Percentiles rank a stretch among this genome's conserved stretches.
Evolutionary conservation across 2,797 vertebrate species (phyloP).

Genomic region (Catamblyrhynchus diadema): DNA sequence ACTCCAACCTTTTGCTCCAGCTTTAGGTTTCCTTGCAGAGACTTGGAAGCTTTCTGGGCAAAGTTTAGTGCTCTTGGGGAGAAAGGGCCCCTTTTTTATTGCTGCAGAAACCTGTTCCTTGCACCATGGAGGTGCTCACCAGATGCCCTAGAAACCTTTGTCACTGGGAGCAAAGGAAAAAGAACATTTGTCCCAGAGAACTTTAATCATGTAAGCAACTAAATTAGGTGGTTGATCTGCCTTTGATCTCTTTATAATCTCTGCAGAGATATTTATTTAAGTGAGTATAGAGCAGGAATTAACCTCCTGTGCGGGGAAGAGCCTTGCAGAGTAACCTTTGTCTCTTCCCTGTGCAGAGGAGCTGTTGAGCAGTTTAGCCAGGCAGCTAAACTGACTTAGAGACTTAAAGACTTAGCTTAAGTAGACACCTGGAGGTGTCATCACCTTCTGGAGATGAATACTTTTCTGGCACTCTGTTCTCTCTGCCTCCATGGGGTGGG

Average conservation of each 20-base stretch:
- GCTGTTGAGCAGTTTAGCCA: neutral
- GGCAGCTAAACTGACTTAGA: neutral
- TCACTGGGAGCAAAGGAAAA: neutral
- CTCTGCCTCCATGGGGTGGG: neutral
- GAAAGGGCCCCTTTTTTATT: neutral
- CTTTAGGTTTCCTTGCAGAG: neutral
- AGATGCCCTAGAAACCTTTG: neutral
- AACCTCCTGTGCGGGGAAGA: neutral
- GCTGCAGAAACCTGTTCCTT: neutral
- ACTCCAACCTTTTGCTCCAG: neutral
- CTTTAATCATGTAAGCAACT: neutral
- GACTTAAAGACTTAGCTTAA: neutral
- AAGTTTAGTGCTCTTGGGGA: neutral
- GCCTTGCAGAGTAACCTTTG: neutral
- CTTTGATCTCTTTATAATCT: neutral
- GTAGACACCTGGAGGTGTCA: neutral
- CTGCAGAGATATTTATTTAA: neutral
- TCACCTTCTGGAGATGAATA: neutral
- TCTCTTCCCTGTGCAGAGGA: neutral
- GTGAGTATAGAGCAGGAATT: neutral
- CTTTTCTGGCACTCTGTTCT: neutral
- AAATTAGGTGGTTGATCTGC: neutral
- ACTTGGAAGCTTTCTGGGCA: neutral
- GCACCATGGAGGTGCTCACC: neutral
- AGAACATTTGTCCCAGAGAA: neutral